A percentile compares a stretch with the other conserved stretches of the same genome.
Evolutionary conservation across 2,113 vertebrate genomes (phyloP).

Genomic region (Phylloscopus whistleri): DNA sequence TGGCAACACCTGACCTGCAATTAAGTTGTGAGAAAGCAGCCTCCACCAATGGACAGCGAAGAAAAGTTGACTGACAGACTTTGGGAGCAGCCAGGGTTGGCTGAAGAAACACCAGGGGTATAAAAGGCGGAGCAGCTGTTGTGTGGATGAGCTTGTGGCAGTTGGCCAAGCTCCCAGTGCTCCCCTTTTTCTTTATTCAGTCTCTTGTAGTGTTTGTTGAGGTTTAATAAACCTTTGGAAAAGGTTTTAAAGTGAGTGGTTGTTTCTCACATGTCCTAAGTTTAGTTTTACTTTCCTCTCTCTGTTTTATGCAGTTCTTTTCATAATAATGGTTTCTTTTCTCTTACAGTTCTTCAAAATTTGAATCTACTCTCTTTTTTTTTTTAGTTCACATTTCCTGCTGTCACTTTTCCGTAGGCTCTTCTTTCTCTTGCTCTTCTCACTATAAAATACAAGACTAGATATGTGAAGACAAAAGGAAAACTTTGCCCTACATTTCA

Average conservation of each 20-base stretch:
- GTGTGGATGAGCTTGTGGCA: neutral
- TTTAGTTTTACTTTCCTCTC: neutral
- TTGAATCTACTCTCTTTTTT: neutral
- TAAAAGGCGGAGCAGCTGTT: neutral
- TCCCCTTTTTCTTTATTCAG: neutral
- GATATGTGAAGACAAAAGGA: neutral
- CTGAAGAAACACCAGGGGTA: no score
- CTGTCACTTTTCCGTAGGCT: neutral
- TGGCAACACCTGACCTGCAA: neutral
- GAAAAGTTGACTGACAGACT: neutral
- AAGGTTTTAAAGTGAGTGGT: neutral
- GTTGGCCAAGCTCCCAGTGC: accelerated
- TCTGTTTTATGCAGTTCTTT: neutral
- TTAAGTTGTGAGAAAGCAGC: neutral
- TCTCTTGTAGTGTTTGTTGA: neutral
- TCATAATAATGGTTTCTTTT: neutral
- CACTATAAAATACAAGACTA: neutral
- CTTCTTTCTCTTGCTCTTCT: neutral
- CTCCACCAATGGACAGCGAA: neutral
- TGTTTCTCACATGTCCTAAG: neutral
- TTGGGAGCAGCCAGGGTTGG: neutral
- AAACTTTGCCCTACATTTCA: neutral
- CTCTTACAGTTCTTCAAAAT: neutral
- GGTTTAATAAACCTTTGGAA: neutral
- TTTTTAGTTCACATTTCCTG: neutral